Evolutionary conservation across 1,140 invertebrate genomes (phyloP).

Genomic region (Platyura marginata): DNA sequence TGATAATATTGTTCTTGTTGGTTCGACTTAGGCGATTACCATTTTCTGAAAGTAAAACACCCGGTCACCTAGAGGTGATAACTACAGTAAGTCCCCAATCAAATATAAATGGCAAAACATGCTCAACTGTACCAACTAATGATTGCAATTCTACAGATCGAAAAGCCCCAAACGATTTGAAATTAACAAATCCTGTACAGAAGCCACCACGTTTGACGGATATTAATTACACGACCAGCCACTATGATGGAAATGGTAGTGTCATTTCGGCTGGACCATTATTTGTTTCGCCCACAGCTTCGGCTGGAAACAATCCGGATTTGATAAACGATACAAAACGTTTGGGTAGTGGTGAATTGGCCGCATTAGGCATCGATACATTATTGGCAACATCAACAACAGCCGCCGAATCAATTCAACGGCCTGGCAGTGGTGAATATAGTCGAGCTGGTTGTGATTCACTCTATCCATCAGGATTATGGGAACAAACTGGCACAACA

Average conservation of each 20-base stretch:
- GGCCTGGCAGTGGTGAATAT: constrained; percentile 46
- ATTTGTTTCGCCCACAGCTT: constrained; percentile 47
- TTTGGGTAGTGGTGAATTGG: constrained; percentile 30
- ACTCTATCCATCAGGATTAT: constrained; percentile 48
- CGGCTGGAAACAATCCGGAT: constrained; percentile 60
- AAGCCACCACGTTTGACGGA: constrained; percentile 47
- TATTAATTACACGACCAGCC: constrained; percentile 37
- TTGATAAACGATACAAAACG: constrained; percentile 58
- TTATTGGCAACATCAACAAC: constrained; percentile 5
- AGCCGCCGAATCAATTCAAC: constrained; percentile 10
- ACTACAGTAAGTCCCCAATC: constrained; percentile 37
- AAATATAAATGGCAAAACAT: constrained; percentile 25
- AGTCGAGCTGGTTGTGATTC: constrained; percentile 44
- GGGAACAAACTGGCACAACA: constrained; percentile 26
- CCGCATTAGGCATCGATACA: constrained; percentile 13
- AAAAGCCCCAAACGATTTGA: constrained; percentile 27
- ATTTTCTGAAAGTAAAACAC: constrained; percentile 53
- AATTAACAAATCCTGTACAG: constrained; percentile 42
- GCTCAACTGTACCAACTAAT: constrained; percentile 25
- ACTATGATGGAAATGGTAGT: constrained; percentile 40
- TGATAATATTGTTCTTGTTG: constrained; percentile 53
- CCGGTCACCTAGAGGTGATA: constrained; percentile 46
- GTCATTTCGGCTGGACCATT: constrained; percentile 34
- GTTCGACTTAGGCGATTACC: constrained; percentile 47
- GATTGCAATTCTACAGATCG: constrained; percentile 27